Conservation (phyloP, 2,797 vertebrate species). For the Mus spretus region DNA sequence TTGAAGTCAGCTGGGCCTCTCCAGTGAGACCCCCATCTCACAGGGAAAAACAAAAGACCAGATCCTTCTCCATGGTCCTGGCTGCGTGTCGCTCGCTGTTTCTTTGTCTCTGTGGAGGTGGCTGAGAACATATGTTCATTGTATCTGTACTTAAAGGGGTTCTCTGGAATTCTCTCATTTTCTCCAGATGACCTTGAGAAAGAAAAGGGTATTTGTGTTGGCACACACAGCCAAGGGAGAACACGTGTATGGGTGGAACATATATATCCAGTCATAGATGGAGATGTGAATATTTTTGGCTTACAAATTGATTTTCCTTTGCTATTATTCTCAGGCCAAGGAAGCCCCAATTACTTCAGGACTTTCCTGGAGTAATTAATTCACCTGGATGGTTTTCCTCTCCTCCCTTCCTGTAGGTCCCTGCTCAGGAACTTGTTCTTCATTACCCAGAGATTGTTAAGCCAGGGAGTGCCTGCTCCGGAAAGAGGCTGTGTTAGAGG, state of each 20-base stretch:
- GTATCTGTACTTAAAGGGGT: background rate
- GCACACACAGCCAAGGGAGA: background rate
- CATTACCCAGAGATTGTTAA: slow-evolving; percentile 33
- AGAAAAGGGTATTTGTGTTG: slow-evolving; percentile 55
- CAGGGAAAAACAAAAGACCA: background rate
- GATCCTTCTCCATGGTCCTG: background rate
- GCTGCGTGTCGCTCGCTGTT: background rate
- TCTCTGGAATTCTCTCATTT: background rate
- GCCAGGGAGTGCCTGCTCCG: background rate
- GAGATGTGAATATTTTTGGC: slow-evolving; percentile 66
- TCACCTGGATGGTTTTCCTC: slow-evolving; percentile 70
- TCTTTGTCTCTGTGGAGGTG: background rate
- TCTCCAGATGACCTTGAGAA: slow-evolving; percentile 30
- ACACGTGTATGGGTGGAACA: slow-evolving; percentile 9
- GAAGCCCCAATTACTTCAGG: slow-evolving; percentile 68
- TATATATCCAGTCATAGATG: background rate
- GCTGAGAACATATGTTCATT: background rate
- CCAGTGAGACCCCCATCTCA: background rate
- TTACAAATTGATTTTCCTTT: slow-evolving; percentile 72
- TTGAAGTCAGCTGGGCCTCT: background rate
- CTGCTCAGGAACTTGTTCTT: slow-evolving; percentile 36
- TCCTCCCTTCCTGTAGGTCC: slow-evolving; percentile 75
- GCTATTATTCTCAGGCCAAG: slow-evolving; percentile 59
- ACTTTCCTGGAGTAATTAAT: slow-evolving; percentile 75
- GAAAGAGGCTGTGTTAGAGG: background rate